Evolutionary conservation across 2,888 invertebrate species (phyloP).

Genomic region (Plagodis pulveraria): DNA sequence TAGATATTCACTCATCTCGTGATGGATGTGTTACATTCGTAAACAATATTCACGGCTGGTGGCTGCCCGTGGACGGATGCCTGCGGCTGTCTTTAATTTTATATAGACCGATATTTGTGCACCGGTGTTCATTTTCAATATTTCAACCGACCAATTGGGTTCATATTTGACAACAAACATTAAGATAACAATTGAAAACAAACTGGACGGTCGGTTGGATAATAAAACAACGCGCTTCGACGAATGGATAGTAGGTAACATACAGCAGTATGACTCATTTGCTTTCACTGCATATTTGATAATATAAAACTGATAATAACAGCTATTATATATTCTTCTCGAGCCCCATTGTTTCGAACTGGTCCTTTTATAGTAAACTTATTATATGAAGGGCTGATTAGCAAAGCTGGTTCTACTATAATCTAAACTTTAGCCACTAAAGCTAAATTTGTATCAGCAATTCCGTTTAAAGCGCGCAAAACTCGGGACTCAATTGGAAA

Average conservation of each 20-base stretch:
- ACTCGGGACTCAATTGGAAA: conserved; percentile 71
- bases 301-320: not conserved
- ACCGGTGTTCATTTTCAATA: conserved; percentile 49
- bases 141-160: conserved; percentile 30
- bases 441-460: conserved; percentile 60
- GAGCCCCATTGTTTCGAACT: conserved; percentile 6
- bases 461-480: conserved; percentile 64
- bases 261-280: conserved; percentile 10
- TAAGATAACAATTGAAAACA: conserved; percentile 27
- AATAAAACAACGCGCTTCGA: conserved; percentile 17
- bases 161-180: conserved; percentile 36
- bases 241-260: conserved; percentile 7
- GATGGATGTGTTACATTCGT: conserved; percentile 70
- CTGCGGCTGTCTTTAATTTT: conserved; percentile 68
- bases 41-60: conserved; percentile 65
- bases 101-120: conserved; percentile 60
- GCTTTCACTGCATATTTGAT: not conserved
- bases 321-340: conserved; percentile 1
- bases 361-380: conserved; percentile 26
- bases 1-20: conserved; percentile 39
- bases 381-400: conserved; percentile 36
- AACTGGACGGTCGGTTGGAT: conserved; percentile 21
- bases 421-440: conserved; percentile 62
- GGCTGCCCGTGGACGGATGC: conserved; percentile 47
- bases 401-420: conserved; percentile 49